Base-by-base conservation (phyloP, 1,140 invertebrate genomes). In the Lucilia sericata region DNA sequence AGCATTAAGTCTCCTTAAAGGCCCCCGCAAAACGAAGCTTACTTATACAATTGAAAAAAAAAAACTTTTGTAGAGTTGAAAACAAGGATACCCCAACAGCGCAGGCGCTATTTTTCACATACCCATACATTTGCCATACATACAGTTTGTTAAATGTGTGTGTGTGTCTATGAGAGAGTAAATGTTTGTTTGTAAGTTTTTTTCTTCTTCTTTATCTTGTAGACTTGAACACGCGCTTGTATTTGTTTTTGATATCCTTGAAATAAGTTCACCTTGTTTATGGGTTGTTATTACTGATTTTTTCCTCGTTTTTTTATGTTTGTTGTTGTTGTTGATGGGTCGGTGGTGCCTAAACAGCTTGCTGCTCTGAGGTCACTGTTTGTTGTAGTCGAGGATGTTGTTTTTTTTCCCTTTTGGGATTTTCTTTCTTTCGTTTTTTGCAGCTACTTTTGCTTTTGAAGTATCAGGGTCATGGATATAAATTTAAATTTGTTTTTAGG, bases 381-480 rank as follows among this genome's bases (percentile, higher is more conserved):
- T 36, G 75, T 76, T 36, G 42, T 12, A 19, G 75, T 75, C 21
- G 13, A 30, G 21, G 9, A 12, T 30, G 21, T 25, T 75, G 5
- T 10, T 17, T 47, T 25, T 47, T 47, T n/a, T n/a, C n/a, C 36
- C 25, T 74, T 30, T 49, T 25, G 65, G 34, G 42, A 10, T 42
- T 74, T 34, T 55, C 17, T 60, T 30, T 74, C n/a, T 42, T 49
- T 49, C 30, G 5, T 42, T 42, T 8, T 51, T 74, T 49, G n/a
- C 75, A 30, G 21, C 74, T 78, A 84, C 49, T 84, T 84, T 84
- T 81, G 80, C 70, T 49, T 80, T 80, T 80, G 42, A 80, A 84
- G 65, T 89, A 90, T 90, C 88, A 89, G 88, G 88, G 88, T 90
- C 88, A 90, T 88, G 88, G 88, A 88, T 89, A 89, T 89, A 90